A percentile compares a stretch with the other conserved stretches of the same genome.
phyloP scores from a whole-genome alignment of 1,140 invertebrate genomes.

The Caenorhabditis elegans region WBcel235 BX284606.5:9216001-9216500 shows the following conservation, averaged over 20 bases:
- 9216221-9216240: not conserved
- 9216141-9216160: conserved; percentile 41
- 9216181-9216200: conserved; percentile 23
- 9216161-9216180: conserved; percentile 23
- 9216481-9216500: not conserved
- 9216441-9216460: conserved; percentile 21
- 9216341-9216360: too few species aligned
- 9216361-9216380: not conserved
- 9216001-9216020: conserved; percentile 21
- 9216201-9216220: conserved; percentile 35
- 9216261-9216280: too few species aligned
- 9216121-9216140: conserved; percentile 45
- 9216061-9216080: conserved; percentile 33
- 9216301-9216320: too few species aligned
- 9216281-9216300: too few species aligned
- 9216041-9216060: not conserved
- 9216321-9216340: too few species aligned
- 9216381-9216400: not conserved
- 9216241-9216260: too few species aligned
- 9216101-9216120: conserved; percentile 35
- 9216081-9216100: conserved; percentile 49
- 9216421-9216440: not conserved
- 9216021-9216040: conserved; percentile 34
- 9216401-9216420: conserved; percentile 35
- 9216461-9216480: conserved; percentile 33